Conservation (phyloP, 2,113 vertebrate species). For the Pedetes capensis region DNA sequence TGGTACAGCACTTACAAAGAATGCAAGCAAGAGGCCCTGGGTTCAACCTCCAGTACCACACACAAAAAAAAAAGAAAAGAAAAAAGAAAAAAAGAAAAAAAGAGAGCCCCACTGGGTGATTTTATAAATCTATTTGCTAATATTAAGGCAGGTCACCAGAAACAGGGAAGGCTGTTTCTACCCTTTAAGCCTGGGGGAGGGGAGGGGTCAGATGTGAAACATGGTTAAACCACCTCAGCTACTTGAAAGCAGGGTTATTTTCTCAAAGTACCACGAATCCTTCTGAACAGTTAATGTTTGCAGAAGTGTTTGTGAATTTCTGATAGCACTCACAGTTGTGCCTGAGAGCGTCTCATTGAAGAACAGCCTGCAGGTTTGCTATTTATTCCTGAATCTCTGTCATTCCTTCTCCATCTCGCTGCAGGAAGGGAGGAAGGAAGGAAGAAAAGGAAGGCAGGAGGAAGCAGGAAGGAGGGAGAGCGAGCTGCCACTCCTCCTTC, state of each 20-base stretch:
- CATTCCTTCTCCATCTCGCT: not conserved
- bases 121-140: not conserved
- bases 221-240: not conserved
- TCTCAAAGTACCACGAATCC: not conserved
- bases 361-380: not conserved
- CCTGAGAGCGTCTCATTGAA: not conserved
- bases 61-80: too few relatives aligned
- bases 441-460: not conserved
- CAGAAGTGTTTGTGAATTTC: not conserved
- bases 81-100: too few relatives aligned
- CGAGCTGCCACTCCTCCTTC: not conserved
- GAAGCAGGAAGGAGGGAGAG: not conserved
- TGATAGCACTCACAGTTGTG: not conserved
- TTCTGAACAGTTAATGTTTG: not conserved
- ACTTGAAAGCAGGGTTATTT: not conserved
- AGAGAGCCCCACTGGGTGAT: not conserved
- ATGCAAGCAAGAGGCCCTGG: too few relatives aligned
- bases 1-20: too few relatives aligned
- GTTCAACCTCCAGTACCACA: too few relatives aligned
- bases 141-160: not conserved
- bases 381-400: not conserved
- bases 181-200: not conserved
- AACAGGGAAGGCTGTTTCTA: not conserved
- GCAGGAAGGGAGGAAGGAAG: not conserved
- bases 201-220: too few relatives aligned